These are phyloP conservation scores for Eilema sororculum DNA, from an alignment of 2,888 invertebrate species.

Conservation along the genomic window DNA sequence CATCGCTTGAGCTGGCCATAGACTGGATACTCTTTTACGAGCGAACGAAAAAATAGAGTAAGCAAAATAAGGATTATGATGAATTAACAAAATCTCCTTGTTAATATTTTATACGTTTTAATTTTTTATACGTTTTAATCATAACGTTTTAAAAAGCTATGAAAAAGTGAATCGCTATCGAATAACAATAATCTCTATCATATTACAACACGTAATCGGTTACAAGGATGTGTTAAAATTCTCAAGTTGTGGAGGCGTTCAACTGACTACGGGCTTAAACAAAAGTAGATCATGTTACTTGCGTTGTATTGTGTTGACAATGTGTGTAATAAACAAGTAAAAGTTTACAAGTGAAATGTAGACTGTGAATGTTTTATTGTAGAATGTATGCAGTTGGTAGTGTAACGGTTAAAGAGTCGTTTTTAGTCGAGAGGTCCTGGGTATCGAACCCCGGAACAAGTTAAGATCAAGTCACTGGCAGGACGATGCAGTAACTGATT, in stretches of 20 bases:
- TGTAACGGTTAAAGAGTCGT: too few species aligned
- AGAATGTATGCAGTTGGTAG: neutral
- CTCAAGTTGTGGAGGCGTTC: constrained; percentile 51
- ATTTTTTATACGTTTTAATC: too few species aligned
- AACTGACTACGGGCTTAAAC: constrained; percentile 53
- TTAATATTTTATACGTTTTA: too few species aligned
- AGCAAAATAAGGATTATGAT: too few species aligned
- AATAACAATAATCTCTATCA: constrained; percentile 29
- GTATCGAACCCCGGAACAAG: too few species aligned
- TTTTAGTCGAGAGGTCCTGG: too few species aligned
- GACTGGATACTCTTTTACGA: too few species aligned
- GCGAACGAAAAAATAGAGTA: too few species aligned
- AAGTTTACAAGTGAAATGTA: constrained; percentile 1
- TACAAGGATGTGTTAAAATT: constrained; percentile 61
- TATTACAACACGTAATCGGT: constrained; percentile 49
- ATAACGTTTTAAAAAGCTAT: constrained; percentile 5
- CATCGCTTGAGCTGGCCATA: too few species aligned
- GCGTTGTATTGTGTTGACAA: constrained; percentile 48
- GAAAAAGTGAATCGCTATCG: constrained; percentile 40
- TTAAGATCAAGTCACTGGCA: too few species aligned
- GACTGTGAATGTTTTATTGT: neutral
- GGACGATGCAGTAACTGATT: too few species aligned
- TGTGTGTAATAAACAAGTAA: constrained; percentile 31
- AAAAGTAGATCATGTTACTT: constrained; percentile 63
- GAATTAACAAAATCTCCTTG: too few species aligned